A percentile compares a stretch with the other conserved stretches of the same genome.
Conservation (phyloP, 2,797 vertebrate species). For the Limnodromus scolopaceus region DNA sequence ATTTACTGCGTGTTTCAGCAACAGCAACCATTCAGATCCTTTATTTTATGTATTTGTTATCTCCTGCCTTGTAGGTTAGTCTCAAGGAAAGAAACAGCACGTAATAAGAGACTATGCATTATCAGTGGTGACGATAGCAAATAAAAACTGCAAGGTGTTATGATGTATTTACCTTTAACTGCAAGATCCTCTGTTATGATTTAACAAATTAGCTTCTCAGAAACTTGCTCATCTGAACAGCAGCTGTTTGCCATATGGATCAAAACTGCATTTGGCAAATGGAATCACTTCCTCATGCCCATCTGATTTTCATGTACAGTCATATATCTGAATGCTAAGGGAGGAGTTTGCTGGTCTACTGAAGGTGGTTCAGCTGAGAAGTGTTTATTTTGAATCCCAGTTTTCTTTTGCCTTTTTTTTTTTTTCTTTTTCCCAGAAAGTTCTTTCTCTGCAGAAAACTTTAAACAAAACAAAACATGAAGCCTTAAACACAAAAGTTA, state of each 20-base stretch:
- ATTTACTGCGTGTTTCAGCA: not conserved
- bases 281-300: slow-evolving; percentile 9
- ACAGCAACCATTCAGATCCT: not conserved
- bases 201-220: slow-evolving; percentile 33
- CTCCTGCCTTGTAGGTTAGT: not conserved
- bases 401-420: not conserved
- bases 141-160: slow-evolving; percentile 2
- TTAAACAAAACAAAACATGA: not conserved
- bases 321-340: slow-evolving; percentile 2
- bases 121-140: not conserved
- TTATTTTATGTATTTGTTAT: not conserved
- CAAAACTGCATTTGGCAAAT: slow-evolving; percentile 38
- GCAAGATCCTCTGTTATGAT: not conserved
- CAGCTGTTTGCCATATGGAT: slow-evolving; percentile 66
- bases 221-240: slow-evolving; percentile 41
- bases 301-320: slow-evolving; percentile 60
- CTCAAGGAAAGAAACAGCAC: not conserved
- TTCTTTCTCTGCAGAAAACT: not conserved
- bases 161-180: not conserved
- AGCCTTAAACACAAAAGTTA: not conserved
- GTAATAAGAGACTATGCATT: not conserved
- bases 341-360: not conserved
- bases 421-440: not conserved
- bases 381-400: not conserved
- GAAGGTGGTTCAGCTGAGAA: not conserved